These are phyloP conservation scores for Acridotheres tristis DNA, from an alignment of 2,797 vertebrate species.

Conservation along the genomic window DNA sequence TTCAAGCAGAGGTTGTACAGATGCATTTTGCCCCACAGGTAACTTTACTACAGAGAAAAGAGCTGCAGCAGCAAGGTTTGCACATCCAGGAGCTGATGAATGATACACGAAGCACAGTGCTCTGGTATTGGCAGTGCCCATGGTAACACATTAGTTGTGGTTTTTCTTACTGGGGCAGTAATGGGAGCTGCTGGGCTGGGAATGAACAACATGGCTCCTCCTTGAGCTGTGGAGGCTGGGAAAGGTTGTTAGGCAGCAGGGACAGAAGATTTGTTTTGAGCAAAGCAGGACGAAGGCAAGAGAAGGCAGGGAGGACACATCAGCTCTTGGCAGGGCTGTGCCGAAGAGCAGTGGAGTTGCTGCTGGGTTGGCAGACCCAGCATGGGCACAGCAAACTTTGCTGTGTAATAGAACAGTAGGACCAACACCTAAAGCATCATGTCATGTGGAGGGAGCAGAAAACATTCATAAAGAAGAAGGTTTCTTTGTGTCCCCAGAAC, in stretches of 20 bases:
- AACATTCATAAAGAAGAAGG: too few relatives aligned
- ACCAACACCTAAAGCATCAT: neutral
- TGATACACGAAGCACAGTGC: conserved; percentile 29
- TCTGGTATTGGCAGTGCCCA: neutral
- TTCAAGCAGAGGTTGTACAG: neutral
- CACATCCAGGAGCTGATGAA: conserved; percentile 23
- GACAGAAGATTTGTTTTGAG: neutral
- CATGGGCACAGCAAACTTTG: neutral
- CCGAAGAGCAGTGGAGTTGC: rapidly evolving
- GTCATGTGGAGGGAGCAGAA: too few relatives aligned
- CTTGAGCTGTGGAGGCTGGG: neutral
- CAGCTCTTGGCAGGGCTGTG: neutral
- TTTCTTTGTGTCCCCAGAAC: too few relatives aligned
- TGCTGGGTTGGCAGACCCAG: neutral
- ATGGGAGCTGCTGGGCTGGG: neutral
- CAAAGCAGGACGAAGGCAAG: neutral
- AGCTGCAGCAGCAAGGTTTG: conserved; percentile 30
- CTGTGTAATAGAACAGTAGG: neutral
- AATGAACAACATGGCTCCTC: neutral
- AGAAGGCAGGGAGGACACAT: neutral
- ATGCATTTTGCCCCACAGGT: neutral
- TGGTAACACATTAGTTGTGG: neutral
- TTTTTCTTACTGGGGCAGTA: conserved; percentile 8
- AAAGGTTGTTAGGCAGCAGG: neutral
- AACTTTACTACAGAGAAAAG: conserved; percentile 21